Evolutionary conservation across 92 coral and sea anemone genomes (phyloP), one percentile per base, ranked within the genome.

Genomic region (Scolanthus callimorphus): DNA sequence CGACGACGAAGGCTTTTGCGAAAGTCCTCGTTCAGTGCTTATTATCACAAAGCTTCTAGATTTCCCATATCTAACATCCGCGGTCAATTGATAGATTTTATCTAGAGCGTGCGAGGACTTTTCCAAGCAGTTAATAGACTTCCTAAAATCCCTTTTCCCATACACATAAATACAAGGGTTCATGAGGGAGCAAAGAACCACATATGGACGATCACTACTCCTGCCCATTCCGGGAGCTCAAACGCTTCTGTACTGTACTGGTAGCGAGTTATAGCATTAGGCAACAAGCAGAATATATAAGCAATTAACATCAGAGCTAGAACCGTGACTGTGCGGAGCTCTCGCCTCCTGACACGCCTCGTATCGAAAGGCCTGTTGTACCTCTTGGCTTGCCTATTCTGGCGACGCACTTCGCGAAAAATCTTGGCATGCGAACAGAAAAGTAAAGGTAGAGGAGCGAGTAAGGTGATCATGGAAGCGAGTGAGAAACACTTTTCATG

Each of bases 61-160:
- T n/a, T n/a, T n/a, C n/a, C n/a, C n/a, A n/a, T n/a, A n/a, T n/a
- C n/a, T n/a, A n/a, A n/a, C n/a, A n/a, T n/a, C n/a, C n/a, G n/a
- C n/a, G n/a, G n/a, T n/a, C n/a, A n/a, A n/a, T n/a, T n/a, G n/a
- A n/a, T n/a, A n/a, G n/a, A n/a, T n/a, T n/a, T n/a, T n/a, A n/a
- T n/a, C n/a, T n/a, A n/a, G n/a, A n/a, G n/a, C n/a, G n/a, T n/a
- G n/a, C n/a, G n/a, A n/a, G n/a, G n/a, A n/a, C n/a, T n/a, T n/a
- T n/a, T n/a, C n/a, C n/a, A n/a, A n/a, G 52, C 52, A 46, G 11
- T 20, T 39, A 0, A 59, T 24, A 1, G 52, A 17, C 11, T 29
- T 22, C 20, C 73, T 63, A 44, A 83, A 77, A 65, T 83, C 90
- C n/a, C 65, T 69, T 43, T 83, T 83, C 57, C 90, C 85, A 69